phyloP scores from a whole-genome alignment of 1,140 invertebrate species.

The Vanessa atalanta region DNA sequence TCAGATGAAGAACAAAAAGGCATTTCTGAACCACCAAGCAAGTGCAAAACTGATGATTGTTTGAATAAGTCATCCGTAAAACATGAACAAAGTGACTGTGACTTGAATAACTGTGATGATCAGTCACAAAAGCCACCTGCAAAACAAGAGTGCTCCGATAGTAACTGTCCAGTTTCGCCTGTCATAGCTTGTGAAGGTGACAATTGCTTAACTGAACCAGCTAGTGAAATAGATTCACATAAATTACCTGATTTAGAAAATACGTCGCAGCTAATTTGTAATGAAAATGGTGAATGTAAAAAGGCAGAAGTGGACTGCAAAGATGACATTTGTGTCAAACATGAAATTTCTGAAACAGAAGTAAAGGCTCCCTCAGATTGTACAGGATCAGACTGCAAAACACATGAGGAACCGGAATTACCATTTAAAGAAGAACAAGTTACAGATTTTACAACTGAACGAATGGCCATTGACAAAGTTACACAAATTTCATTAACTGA shows the following conservation, averaged over 20 bases:
- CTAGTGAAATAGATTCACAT: conserved; percentile 36
- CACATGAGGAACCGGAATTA: neutral
- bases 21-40: neutral
- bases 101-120: conserved; percentile 38
- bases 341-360: conserved; percentile 48
- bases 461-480: neutral
- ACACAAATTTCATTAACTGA: neutral
- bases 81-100: conserved; percentile 40
- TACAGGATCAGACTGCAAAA: conserved; percentile 45
- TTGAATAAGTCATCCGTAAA: conserved; percentile 3
- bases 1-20: conserved; percentile 39
- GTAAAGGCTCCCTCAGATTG: conserved; percentile 42
- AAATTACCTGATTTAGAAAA: conserved; percentile 15
- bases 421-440: conserved; percentile 4
- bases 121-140: conserved; percentile 2
- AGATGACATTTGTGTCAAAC: conserved; percentile 58
- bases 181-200: conserved; percentile 51
- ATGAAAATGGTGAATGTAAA: conserved; percentile 42
- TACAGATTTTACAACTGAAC: conserved; percentile 4
- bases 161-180: conserved; percentile 47
- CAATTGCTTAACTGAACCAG: conserved; percentile 37
- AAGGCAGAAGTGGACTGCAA: conserved; percentile 47
- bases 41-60: conserved; percentile 41
- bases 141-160: conserved; percentile 45
- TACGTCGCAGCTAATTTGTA: conserved; percentile 24